Base-by-base conservation (phyloP, 1,140 invertebrate species). In the Drosophila melanica region DNA sequence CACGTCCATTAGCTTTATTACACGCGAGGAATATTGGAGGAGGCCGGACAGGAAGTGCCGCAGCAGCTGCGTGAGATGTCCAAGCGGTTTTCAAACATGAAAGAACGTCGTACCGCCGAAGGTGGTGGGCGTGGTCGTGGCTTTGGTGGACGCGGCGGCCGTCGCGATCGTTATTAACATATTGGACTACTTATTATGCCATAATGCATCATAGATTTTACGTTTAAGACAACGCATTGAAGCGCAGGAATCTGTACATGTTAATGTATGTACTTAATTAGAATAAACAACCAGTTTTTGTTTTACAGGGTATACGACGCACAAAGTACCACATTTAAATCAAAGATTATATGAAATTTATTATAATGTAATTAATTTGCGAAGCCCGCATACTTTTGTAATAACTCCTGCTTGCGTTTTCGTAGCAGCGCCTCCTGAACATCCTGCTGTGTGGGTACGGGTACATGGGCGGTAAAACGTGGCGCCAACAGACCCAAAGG, bases 371-470 rank as follows among this genome's bases (percentile, higher is more conserved):
- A 47, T 80, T 11, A 82, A n/a, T 87, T 86, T 2, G n/a, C 51
- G 1, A 51, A 67, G 5, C 86, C 86, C 0, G 37, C 95, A 89
- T 96, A 96, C 93, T 95, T 95, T 77, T 96, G 95, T 47, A 99
- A 80, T 18, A 99, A 92, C 92, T 99, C 97, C 92, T 96, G 95
- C 91, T 99, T 99, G 90, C 97, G 97, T 77, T 97, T 94, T 74
- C 94, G 93, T 0, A 99, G 92, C 33, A 99, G 92, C 0, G 97
- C 98, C 82, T 97, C 95, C 91, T 99, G 97, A 54, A 99, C 95
- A 79, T 98, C 97, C 90, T 96, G 94, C 87, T 98, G 97, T 14
- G 96, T 95, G 1, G 97, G 97, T 50, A 98, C 96, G 9, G 96
- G 94, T 53, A 98, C 96, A 85, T 97, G 96, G 6, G 96, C 95